These are phyloP conservation scores for Platyura marginata DNA, from an alignment of 1,140 invertebrate species.

Conservation along the genomic window DNA sequence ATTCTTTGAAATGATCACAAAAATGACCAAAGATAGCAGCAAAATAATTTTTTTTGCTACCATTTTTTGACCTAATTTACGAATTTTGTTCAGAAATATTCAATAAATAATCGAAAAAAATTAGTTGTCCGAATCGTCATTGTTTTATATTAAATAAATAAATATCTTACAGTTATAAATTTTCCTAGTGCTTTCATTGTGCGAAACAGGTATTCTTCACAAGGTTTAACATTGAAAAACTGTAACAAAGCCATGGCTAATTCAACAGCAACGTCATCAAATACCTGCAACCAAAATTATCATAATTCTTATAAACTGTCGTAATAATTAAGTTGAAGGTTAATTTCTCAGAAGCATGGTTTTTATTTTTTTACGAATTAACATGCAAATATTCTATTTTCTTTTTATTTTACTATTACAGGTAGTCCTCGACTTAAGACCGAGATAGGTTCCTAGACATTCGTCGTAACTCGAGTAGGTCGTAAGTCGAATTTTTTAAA, in stretches of 20 bases:
- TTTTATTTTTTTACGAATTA: not conserved
- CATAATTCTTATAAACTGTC: not conserved
- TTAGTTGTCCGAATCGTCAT: too few relatives aligned
- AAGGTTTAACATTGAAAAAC: conserved; percentile 60
- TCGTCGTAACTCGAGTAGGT: too few relatives aligned
- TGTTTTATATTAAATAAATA: conserved; percentile 1
- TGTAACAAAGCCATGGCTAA: conserved; percentile 82
- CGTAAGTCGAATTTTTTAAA: too few relatives aligned
- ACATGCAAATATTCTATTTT: not conserved
- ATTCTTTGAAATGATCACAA: too few relatives aligned
- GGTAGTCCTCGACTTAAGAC: too few relatives aligned
- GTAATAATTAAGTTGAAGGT: not conserved
- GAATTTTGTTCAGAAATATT: too few relatives aligned
- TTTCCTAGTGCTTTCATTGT: conserved; percentile 60
- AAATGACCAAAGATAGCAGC: too few relatives aligned
- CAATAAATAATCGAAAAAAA: too few relatives aligned
- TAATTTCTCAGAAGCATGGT: not conserved
- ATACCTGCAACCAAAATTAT: conserved; percentile 42
- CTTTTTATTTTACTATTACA: too few relatives aligned
- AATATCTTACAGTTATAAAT: conserved; percentile 44
- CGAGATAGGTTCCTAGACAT: too few relatives aligned
- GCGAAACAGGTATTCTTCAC: conserved; percentile 61
- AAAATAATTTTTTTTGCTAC: too few relatives aligned
- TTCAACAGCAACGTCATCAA: conserved; percentile 85
- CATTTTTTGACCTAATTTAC: too few relatives aligned